A percentile compares a stretch with the other conserved stretches of the same genome.
Evolutionary conservation across 2,888 invertebrate species (phyloP).

Genomic region (Selenia dentaria): DNA sequence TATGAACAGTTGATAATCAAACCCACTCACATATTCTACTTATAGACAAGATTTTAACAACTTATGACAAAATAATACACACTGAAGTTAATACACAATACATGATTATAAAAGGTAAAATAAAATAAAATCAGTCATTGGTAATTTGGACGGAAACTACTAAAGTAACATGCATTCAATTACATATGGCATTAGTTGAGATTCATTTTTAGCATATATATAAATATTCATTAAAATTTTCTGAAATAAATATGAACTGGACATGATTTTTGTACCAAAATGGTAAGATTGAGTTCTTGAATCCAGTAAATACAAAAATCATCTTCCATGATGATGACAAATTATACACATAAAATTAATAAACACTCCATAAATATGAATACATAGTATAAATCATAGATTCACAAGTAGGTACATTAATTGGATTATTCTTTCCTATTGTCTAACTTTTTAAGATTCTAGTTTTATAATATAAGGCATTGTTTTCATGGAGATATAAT

Average conservation of each 20-base stretch:
- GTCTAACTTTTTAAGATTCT: constrained; percentile 52
- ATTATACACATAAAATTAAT: too few species aligned
- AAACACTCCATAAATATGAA: not conserved
- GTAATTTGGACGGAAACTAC: constrained; percentile 82
- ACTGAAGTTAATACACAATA: constrained; percentile 48
- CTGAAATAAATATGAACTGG: constrained; percentile 40
- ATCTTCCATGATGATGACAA: not conserved
- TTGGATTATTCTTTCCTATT: constrained; percentile 1
- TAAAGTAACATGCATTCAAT: constrained; percentile 61
- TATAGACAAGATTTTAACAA: constrained; percentile 57
- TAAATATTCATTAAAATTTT: constrained; percentile 3
- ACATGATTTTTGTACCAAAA: constrained; percentile 43
- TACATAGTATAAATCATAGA: not conserved
- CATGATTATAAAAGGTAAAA: constrained; percentile 55
- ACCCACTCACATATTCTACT: constrained; percentile 54
- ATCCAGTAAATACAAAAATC: not conserved
- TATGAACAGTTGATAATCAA: constrained; percentile 61
- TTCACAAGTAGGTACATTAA: not conserved
- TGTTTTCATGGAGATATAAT: constrained; percentile 34
- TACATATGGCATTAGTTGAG: constrained; percentile 55
- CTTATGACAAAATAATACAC: constrained; percentile 59
- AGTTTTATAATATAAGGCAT: constrained; percentile 62
- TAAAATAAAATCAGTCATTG: constrained; percentile 76
- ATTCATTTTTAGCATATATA: constrained; percentile 43
- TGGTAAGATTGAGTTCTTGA: not conserved